Evolutionary conservation across 1,140 invertebrate species (phyloP).

Genomic region (Drosophila chauvacae): DNA sequence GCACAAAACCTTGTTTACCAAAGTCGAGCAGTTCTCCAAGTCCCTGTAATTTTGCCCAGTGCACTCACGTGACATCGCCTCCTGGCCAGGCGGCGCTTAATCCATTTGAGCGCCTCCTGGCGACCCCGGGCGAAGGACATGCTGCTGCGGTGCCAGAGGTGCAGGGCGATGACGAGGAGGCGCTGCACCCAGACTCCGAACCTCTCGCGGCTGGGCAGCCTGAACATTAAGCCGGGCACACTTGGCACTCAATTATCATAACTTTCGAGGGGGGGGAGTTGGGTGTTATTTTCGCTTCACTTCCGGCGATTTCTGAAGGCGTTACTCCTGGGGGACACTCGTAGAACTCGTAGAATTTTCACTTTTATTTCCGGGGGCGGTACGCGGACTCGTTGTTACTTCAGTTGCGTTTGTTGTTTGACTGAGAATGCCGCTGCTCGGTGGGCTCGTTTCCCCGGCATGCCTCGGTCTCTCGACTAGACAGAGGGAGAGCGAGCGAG

Average conservation of each 20-base stretch:
- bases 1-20: neutral
- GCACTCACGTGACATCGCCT: constrained; percentile 54
- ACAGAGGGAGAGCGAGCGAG: constrained; percentile 16
- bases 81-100: constrained; percentile 66
- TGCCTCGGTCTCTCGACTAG: constrained; percentile 12
- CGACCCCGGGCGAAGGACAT: constrained; percentile 70
- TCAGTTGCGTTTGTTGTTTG: constrained; percentile 81
- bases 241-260: constrained; percentile 54
- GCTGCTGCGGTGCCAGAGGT: constrained; percentile 59
- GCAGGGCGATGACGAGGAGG: constrained; percentile 58
- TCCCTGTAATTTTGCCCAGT: neutral
- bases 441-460: constrained; percentile 44
- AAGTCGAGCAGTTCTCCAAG: neutral
- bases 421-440: constrained; percentile 74
- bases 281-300: neutral
- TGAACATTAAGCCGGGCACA: constrained; percentile 53
- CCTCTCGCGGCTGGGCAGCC: constrained; percentile 59
- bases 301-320: neutral
- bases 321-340: neutral
- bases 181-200: constrained; percentile 70
- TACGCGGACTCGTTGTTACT: constrained; percentile 69
- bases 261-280: constrained; percentile 12
- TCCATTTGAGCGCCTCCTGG: constrained; percentile 72
- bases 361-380: constrained; percentile 39
- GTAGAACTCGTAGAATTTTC: constrained; percentile 35